A percentile compares a stretch with the other conserved stretches of the same genome.
phyloP scores from a whole-genome alignment of 37 sponge, comb jelly and placozoan genomes.

The Agelas oroides region DNA sequence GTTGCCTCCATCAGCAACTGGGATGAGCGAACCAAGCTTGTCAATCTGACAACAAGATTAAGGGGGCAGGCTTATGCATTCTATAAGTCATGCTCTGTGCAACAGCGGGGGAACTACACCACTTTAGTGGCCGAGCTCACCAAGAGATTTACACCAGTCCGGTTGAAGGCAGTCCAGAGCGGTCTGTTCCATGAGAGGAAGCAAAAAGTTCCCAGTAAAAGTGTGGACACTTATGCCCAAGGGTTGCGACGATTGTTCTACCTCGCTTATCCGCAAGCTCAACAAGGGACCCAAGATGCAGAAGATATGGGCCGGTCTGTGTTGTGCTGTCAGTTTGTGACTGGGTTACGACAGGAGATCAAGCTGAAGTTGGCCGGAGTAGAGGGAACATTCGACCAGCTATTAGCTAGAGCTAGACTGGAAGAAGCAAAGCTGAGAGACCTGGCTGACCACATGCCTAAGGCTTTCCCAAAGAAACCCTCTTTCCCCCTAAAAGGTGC shows the following conservation, averaged over 20 bases:
- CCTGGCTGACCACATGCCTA: background rate
- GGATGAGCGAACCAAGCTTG: no score
- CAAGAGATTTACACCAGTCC: no score
- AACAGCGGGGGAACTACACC: no score
- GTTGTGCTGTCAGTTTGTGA: slow-evolving; percentile 53
- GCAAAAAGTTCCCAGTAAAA: slow-evolving; percentile 38
- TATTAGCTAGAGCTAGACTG: slow-evolving; percentile 42
- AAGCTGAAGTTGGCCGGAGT: slow-evolving; percentile 40
- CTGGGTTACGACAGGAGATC: slow-evolving; percentile 44
- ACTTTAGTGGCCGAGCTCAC: no score
- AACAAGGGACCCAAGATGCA: slow-evolving; percentile 27
- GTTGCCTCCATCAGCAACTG: no score
- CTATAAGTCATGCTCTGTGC: no score
- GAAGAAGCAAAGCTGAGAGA: slow-evolving; percentile 59
- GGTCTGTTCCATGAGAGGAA: slow-evolving; percentile 51
- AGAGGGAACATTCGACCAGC: no score
- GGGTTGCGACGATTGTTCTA: slow-evolving; percentile 40
- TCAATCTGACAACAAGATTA: no score
- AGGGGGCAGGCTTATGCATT: no score
- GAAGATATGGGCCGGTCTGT: slow-evolving; percentile 53
- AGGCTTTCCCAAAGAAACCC: background rate
- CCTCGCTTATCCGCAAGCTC: slow-evolving; percentile 29
- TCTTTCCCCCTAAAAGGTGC: background rate
- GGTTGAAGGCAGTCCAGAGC: slow-evolving; percentile 45
- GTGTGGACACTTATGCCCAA: slow-evolving; percentile 63